Evolutionary conservation across 2,797 vertebrate species (phyloP).

Genomic region (Eulemur mongoz): DNA sequence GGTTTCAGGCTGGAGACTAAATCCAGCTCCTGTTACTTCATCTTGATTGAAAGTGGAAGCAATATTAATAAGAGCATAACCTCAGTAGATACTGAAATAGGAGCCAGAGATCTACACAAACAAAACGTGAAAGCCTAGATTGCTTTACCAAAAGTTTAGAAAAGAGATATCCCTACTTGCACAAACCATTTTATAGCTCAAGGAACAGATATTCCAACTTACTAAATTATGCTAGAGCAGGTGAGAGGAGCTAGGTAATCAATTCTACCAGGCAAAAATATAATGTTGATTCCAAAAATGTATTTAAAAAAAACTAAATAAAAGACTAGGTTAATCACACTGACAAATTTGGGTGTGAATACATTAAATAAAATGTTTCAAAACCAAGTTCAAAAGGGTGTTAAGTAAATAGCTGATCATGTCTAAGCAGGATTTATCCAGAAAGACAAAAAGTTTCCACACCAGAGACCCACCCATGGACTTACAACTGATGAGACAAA

Average conservation of each 20-base stretch:
- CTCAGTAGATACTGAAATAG: not conserved
- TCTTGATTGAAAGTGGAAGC: not conserved
- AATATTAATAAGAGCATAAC: not conserved
- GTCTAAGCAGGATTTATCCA: not conserved
- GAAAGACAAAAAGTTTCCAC: not conserved
- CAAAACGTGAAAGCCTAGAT: not conserved
- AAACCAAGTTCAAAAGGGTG: not conserved
- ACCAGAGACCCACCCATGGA: not conserved
- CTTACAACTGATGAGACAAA: not conserved
- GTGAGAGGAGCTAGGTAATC: not conserved
- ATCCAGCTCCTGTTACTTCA: not conserved
- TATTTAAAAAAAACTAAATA: not conserved
- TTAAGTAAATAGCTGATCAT: not conserved
- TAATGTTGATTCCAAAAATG: not conserved
- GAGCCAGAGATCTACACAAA: not conserved
- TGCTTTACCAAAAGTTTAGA: not conserved
- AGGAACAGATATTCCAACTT: not conserved
- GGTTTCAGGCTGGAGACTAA: not conserved
- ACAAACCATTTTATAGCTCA: not conserved
- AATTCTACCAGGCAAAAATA: not conserved
- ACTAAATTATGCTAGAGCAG: not conserved
- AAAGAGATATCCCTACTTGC: not conserved
- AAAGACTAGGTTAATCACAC: not conserved
- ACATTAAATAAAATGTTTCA: not conserved
- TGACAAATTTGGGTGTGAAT: not conserved